Evolutionary conservation across 2,888 invertebrate genomes (phyloP).

Genomic region (Venusia cambrica): DNA sequence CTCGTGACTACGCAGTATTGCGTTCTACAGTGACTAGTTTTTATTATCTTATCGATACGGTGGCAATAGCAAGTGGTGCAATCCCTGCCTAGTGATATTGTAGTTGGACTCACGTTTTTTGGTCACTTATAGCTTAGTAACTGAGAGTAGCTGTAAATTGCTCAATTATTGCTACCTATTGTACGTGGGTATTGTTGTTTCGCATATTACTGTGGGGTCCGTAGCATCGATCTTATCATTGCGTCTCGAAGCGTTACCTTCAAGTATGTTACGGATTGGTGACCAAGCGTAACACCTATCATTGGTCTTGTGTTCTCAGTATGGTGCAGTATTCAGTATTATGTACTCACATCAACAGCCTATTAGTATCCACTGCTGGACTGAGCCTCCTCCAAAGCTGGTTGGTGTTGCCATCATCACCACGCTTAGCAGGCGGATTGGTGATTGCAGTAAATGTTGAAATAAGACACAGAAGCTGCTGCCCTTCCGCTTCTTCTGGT

Average conservation of each 20-base stretch:
- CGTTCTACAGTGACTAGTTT: slow-evolving; percentile 40
- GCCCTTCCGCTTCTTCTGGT: too few species aligned
- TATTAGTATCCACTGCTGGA: too few species aligned
- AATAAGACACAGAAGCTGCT: too few species aligned
- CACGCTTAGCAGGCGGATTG: too few species aligned
- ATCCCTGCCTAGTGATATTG: slow-evolving; percentile 46
- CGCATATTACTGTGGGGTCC: too few species aligned
- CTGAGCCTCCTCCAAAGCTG: background rate
- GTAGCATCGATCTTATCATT: slow-evolving; percentile 11
- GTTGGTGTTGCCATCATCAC: too few species aligned
- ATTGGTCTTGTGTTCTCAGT: slow-evolving; percentile 38
- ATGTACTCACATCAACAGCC: background rate
- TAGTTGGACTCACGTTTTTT: slow-evolving; percentile 46
- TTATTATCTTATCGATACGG: slow-evolving; percentile 48
- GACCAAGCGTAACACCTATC: slow-evolving; percentile 43
- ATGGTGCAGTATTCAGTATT: slow-evolving; percentile 7
- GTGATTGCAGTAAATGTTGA: too few species aligned
- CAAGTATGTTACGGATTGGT: slow-evolving; percentile 38
- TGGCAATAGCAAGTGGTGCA: slow-evolving; percentile 44
- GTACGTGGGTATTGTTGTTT: too few species aligned
- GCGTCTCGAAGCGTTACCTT: slow-evolving; percentile 15
- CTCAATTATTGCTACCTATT: slow-evolving; percentile 15
- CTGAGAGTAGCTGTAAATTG: slow-evolving; percentile 17
- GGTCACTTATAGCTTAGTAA: slow-evolving; percentile 18
- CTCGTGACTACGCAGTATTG: slow-evolving; percentile 50